Conservation (phyloP, 2,797 vertebrate genomes). For the Phylloscopus collybita region DNA sequence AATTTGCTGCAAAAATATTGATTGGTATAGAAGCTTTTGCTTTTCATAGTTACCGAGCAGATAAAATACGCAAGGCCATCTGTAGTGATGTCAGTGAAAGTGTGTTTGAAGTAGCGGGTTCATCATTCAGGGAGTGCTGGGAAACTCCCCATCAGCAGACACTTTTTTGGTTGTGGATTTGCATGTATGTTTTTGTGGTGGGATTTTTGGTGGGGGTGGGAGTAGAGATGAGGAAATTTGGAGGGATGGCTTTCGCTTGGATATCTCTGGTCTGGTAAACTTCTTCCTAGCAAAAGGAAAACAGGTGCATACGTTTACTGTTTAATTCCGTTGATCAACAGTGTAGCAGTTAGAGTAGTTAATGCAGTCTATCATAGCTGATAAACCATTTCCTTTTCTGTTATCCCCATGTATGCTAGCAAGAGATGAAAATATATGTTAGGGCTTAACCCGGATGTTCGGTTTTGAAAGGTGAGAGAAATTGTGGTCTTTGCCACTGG, state of each 20-base stretch:
- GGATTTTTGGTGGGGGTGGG: not conserved
- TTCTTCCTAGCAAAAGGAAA: not conserved
- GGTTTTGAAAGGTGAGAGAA: not conserved
- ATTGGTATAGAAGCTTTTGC: not conserved
- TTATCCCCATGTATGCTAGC: not conserved
- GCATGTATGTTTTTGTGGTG: not conserved
- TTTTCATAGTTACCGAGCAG: not conserved
- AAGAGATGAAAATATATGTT: not conserved
- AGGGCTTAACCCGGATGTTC: not conserved
- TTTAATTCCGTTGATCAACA: not conserved
- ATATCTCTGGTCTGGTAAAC: not conserved
- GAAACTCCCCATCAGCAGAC: not conserved
- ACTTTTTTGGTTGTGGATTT: not conserved
- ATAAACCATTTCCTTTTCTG: not conserved
- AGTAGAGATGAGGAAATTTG: not conserved
- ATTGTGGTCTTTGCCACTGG: not conserved
- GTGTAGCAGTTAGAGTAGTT: not conserved
- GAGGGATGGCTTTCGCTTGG: not conserved
- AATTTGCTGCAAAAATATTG: not conserved
- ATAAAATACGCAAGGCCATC: not conserved
- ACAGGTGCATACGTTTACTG: not conserved
- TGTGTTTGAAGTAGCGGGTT: not conserved
- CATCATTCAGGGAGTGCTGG: not conserved
- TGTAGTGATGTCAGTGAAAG: not conserved
- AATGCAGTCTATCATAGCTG: not conserved